Percentiles rank a stretch among this genome's conserved stretches.
Evolutionary conservation across 2,797 vertebrate genomes (phyloP).

Genomic region (Fistularia tabacaria): DNA sequence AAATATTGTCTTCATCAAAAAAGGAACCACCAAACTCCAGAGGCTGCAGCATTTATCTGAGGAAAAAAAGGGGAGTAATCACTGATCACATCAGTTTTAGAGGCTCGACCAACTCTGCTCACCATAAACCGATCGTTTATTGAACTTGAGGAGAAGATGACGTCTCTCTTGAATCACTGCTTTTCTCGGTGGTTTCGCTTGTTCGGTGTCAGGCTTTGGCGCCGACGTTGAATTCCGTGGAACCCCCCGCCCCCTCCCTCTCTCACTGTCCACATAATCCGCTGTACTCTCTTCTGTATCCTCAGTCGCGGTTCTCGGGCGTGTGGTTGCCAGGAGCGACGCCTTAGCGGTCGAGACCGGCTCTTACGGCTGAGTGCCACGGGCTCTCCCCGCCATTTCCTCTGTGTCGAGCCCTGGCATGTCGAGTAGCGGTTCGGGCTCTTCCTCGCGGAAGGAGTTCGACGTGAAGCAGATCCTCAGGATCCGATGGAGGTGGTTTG

Average conservation of each 20-base stretch:
- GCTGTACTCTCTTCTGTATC: conserved; percentile 31
- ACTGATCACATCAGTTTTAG: no score
- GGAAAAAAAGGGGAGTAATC: no score
- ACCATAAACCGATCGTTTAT: background rate
- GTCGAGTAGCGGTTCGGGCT: conserved; percentile 81
- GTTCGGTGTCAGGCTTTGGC: conserved; percentile 25
- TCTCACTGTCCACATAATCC: conserved; percentile 13
- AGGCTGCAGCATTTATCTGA: no score
- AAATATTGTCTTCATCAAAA: no score
- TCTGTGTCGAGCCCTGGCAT: conserved; percentile 74
- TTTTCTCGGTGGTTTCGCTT: background rate
- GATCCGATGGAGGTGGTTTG: conserved; percentile 98
- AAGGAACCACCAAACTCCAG: no score
- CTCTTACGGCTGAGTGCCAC: conserved; percentile 40
- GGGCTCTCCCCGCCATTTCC: conserved; percentile 64
- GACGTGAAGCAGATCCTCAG: conserved; percentile 98
- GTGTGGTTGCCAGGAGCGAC: conserved; percentile 87
- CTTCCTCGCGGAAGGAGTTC: conserved; percentile 91
- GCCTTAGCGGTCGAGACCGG: conserved; percentile 58
- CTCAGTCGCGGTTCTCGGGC: conserved; percentile 73
- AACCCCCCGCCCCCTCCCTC: conserved; percentile 1
- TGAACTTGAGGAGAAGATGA: background rate
- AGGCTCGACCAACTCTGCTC: no score
- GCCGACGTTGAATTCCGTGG: conserved; percentile 21
- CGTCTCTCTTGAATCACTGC: background rate